Conservation (phyloP, 2,113 vertebrate genomes). For the Panurus biarmicus region DNA sequence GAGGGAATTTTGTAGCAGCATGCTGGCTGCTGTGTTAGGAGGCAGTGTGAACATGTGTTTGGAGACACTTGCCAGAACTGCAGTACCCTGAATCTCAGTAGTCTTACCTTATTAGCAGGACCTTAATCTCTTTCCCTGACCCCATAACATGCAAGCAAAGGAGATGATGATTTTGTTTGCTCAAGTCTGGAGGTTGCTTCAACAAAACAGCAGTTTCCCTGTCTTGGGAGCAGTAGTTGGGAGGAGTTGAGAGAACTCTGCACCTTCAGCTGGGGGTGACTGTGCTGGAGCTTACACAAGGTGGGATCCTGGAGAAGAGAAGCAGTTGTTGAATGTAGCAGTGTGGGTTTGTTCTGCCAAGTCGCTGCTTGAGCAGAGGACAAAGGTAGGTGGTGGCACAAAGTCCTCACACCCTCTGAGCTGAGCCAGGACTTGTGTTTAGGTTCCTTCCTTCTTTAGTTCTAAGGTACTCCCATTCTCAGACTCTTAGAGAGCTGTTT, state of each 20-base stretch:
- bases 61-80: not conserved
- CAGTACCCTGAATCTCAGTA: not conserved
- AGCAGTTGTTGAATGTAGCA: not conserved
- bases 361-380: not conserved
- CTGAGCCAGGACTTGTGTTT: not conserved
- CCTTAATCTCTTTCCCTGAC: not conserved
- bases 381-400: conserved; percentile 26
- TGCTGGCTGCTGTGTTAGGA: not conserved
- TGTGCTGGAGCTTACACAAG: not conserved
- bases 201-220: not conserved
- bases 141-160: not conserved
- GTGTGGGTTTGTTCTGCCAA: conserved; percentile 29
- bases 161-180: not conserved
- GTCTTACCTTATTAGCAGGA: not conserved
- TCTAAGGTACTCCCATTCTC: not conserved
- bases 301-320: not conserved
- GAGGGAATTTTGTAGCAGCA: not conserved
- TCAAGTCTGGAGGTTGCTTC: not conserved
- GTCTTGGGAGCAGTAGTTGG: not conserved
- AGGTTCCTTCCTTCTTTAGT: too few relatives aligned
- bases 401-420: not conserved
- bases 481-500: not conserved
- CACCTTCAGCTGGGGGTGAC: not conserved
- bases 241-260: not conserved
- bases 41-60: not conserved